phyloP scores from a whole-genome alignment of 53 echinoderm and acorn worm species.

The Luidia sarsii region DNA sequence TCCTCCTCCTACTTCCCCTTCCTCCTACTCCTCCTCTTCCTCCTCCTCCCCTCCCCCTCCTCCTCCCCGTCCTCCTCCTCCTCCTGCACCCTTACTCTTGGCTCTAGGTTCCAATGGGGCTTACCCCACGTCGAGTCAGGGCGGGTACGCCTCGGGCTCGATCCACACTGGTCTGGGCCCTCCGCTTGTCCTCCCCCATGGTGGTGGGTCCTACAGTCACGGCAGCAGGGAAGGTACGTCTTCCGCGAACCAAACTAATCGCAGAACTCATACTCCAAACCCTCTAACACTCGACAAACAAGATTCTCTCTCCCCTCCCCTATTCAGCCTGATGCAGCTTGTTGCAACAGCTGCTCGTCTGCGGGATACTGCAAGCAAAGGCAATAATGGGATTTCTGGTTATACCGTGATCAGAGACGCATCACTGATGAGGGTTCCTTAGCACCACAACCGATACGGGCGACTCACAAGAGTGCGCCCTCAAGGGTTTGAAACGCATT shows the following conservation, averaged over 20 bases:
- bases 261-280: not conserved
- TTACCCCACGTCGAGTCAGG: constrained; percentile 74
- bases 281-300: too few relatives aligned
- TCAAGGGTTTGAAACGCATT: not conserved
- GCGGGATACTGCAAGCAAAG: too few relatives aligned
- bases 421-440: too few relatives aligned
- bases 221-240: constrained; percentile 77
- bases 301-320: not conserved
- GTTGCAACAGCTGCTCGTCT: too few relatives aligned
- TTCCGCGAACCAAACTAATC: not conserved
- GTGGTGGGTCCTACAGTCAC: constrained; percentile 77
- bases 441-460: too few relatives aligned
- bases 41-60: too few relatives aligned
- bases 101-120: constrained; percentile 49
- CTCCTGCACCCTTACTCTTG: not conserved
- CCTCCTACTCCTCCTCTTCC: too few relatives aligned
- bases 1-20: too few relatives aligned
- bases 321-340: too few relatives aligned
- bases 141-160: constrained; percentile 69
- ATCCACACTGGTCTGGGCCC: constrained; percentile 79
- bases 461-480: not conserved
- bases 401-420: too few relatives aligned
- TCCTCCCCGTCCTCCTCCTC: not conserved
- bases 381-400: too few relatives aligned
- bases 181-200: constrained; percentile 89